Base-by-base conservation (phyloP, 2,888 invertebrate genomes). In the Ochropleura leucogaster region DNA sequence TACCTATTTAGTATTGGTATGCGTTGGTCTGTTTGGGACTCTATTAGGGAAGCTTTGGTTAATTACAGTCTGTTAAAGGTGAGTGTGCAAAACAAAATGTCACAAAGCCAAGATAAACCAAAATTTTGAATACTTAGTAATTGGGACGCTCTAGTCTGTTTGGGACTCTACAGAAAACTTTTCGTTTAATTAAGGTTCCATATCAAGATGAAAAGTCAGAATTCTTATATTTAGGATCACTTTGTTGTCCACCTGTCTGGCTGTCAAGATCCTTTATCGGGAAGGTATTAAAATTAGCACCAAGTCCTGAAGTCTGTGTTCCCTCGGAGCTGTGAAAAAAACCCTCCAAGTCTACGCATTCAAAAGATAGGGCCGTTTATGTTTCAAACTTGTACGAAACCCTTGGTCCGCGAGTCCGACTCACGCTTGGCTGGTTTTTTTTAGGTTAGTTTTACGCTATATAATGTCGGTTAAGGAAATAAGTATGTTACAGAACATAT, bases 1-100 rank as follows among this genome's bases (percentile, higher is more conserved):
- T 74, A 77, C 44, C n/a, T 80, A 79, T 63, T 66, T 73, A 65
- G n/a, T 82, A 82, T 72, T 72, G 59, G 71, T 20, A 72, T 73
- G 30, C n/a, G 71, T 75, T 74, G 55, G 70, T 74, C 55, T 72
- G 44, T 72, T 74, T 66, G 71, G 16, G 20, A 70, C 67, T 81
- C 18, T 79, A 62, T 74, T 55, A 49, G 65, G 0, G 10, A n/a
- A 7, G 53, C 72, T 69, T 78, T 18, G 59, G 65, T 57, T 62
- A 53, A 49, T 6, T 57, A 53, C 20, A 40, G 0, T 8, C 10
- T 62, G n/a, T 57, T 4, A 16, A 42, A 60, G 0, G 30, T 30
- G 51, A 14, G 9, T 18, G 14, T 3, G 7, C 6, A 1, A 44
- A n/a, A 44, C 16, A 30, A n/a, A 16, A 74, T 51, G 12, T 16